Base-by-base conservation (phyloP, 1,140 invertebrate species). In the Polyergus mexicanus region DNA sequence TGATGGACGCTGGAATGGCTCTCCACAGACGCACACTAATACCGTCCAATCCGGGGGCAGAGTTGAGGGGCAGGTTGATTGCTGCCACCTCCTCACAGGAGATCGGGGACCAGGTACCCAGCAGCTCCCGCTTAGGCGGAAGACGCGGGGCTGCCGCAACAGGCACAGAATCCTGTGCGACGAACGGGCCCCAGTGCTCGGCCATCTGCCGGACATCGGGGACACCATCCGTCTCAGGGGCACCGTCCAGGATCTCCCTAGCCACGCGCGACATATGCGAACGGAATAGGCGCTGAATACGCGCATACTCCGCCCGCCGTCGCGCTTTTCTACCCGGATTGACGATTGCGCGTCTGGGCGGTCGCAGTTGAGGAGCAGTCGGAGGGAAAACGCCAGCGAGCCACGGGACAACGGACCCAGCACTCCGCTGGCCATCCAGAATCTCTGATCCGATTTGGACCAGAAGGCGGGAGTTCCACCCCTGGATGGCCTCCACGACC, bases 21-120 rank as follows among this genome's bases (percentile, higher is more conserved):
- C 81, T 56, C 80, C 86, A 86, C 22, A 71, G 35, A 1, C 81
- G 44, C 0, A 77, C 56, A 5, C 38, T 76, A 2, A 90, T 60
- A 16, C 62, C 77, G 19, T 89, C 89, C 0, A 80, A 28, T 0
- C 89, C 89, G 19, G 88, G 62, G 0, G 88, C 86, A 0, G 88
- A 71, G 16, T 10, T 51, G 2, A 62, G 4, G 2, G 85, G 80
- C 7, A 87, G 4, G 41, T n/a, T 51, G 56, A 54, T 28, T 7
- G 8, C 19, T 28, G n/a, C 22, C 10, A 72, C 54, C 41, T 38
- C 38, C 38, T 38, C 38, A 7, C 7, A 38, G 7, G 7, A 38
- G 38, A 38, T 8, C 7, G 38, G 13, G 16, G 7, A 25, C 25
- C 74, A 28, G 0, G 77, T 32, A 7, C 47, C 47, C 13, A 16